A percentile compares a stretch with the other conserved stretches of the same genome.
phyloP scores from a whole-genome alignment of 2,888 invertebrate genomes.

The Drosophila tripunctata region DNA sequence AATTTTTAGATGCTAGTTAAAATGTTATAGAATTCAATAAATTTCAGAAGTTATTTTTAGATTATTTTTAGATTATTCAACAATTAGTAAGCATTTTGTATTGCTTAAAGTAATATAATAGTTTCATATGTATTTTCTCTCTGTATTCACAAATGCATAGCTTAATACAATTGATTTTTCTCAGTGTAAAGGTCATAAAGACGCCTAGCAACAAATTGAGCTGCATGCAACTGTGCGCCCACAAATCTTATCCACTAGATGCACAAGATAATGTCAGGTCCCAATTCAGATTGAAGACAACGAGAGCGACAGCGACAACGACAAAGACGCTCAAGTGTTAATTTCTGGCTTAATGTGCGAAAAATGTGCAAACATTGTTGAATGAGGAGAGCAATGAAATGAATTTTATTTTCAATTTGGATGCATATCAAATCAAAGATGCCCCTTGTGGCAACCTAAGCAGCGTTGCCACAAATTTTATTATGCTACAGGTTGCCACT shows the following conservation, averaged over 20 bases:
- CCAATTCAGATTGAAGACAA: no score
- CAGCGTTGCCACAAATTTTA: constrained; percentile 20
- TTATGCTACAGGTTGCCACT: constrained; percentile 37
- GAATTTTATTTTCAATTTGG: constrained; percentile 57
- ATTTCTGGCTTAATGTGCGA: constrained; percentile 64
- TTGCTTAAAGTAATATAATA: no score
- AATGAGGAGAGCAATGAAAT: constrained; percentile 39
- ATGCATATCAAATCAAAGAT: constrained; percentile 48
- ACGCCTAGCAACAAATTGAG: constrained; percentile 55
- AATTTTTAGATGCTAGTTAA: no score
- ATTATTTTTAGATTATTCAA: no score
- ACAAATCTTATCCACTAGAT: constrained; percentile 55
- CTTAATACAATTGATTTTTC: not conserved
- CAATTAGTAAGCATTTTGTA: no score
- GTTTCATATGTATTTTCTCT: no score
- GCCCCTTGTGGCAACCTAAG: constrained; percentile 3
- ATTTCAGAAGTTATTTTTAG: no score
- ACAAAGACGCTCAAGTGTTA: constrained; percentile 49
- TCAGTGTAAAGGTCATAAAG: constrained; percentile 17
- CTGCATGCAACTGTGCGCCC: constrained; percentile 48
- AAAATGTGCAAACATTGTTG: constrained; percentile 58
- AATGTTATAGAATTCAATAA: no score
- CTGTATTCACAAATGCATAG: no score
- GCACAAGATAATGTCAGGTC: constrained; percentile 46
- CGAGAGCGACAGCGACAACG: no score